Conservation (phyloP, 2,113 vertebrate species). For the Microtus ochrogaster region DNA sequence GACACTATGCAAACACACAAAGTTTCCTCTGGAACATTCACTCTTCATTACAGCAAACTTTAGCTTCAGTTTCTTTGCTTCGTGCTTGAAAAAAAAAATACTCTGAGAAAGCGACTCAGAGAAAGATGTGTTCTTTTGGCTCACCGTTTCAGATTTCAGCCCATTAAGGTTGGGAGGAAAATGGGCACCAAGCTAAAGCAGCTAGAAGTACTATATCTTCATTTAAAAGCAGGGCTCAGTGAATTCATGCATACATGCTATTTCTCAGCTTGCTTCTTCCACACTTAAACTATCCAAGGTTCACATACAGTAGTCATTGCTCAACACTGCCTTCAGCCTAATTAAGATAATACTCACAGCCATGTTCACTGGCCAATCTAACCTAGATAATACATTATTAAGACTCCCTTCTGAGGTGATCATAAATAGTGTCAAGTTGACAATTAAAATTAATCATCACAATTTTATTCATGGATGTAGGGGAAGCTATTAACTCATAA, state of each 20-base stretch:
- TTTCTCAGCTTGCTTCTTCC: background rate
- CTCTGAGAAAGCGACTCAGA: background rate
- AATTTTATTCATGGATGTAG: background rate
- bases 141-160: background rate
- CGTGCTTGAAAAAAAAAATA: background rate
- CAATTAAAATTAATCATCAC: background rate
- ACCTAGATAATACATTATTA: background rate
- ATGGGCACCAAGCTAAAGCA: background rate
- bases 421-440: background rate
- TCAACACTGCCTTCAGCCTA: background rate
- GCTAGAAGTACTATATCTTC: background rate
- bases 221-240: background rate
- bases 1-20: background rate
- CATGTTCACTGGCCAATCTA: background rate
- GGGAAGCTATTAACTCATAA: background rate
- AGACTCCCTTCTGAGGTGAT: background rate
- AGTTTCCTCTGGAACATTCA: background rate
- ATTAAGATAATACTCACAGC: background rate
- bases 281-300: background rate
- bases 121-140: background rate
- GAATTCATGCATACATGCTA: background rate
- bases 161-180: background rate
- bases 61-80: background rate
- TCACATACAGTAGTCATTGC: background rate
- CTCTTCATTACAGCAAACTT: background rate